Evolutionary conservation across 1,140 invertebrate genomes (phyloP), one percentile per base, ranked within the genome.

Genomic region (Drosophila kepulauana): DNA sequence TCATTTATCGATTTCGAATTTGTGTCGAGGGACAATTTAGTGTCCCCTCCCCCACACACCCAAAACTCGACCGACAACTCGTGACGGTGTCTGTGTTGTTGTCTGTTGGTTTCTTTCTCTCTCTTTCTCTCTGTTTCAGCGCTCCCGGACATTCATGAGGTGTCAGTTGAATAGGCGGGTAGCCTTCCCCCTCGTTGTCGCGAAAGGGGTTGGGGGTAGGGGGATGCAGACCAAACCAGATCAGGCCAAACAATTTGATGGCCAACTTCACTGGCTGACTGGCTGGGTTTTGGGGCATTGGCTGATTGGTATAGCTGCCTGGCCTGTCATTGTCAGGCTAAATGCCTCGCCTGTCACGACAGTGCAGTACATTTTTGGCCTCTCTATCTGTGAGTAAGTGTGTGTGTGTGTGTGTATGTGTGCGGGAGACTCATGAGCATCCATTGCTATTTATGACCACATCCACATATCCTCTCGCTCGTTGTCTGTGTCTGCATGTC

Each of bases 1-100:
- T 91, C 88, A 91, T 91, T 91, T 91, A 91, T 91, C 82, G 88
- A 91, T 91, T 91, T 91, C 88, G 84, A 88, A 91, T 91, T 91
- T 91, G 88, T 88, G 84, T 89, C 86, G 85, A 85, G 85, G 85
- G 85, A 89, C 85, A 89, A 89, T 89, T 89, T 89, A 89, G 85
- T 88, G 74, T 81, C 68, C 68, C 80, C 64, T 58, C 52, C 25
- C 41, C 49, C 49, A 15, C 35, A 5, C 20, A 62, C 69, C 20
- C 20, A 25, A 25, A 51, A 63, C 2, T 30, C 38, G 7, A 38
- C 7, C 35, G 30, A 33, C 30, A 7, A 33, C 57, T 20, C 48
- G 35, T 56, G 65, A 15, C 58, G 16, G n/a, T 59, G 8, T 65
- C 35, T 46, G 35, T 3, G 35, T 10, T 38, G 35, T 38, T 38